Percentiles rank a stretch among this genome's conserved stretches.
Evolutionary conservation across 2,113 vertebrate genomes (phyloP).

Genomic region (Agelaius phoeniceus): DNA sequence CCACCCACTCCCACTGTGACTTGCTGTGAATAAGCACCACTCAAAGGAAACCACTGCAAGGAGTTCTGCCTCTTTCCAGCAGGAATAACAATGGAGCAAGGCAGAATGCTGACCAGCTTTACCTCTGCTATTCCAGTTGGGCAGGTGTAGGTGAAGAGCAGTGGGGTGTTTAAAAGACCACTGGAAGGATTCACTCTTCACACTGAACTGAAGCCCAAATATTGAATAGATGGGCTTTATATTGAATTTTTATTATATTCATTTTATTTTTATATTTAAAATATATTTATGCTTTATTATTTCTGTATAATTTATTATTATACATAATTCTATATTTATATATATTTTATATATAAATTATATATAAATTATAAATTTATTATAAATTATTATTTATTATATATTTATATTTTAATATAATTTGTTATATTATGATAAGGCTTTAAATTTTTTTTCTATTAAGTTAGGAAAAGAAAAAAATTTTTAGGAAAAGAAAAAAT

Average conservation of each 20-base stretch:
- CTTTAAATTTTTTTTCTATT: background rate
- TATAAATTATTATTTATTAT: too few relatives aligned
- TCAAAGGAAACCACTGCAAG: background rate
- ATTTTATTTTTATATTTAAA: too few relatives aligned
- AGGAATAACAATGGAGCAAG: background rate
- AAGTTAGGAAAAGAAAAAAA: background rate
- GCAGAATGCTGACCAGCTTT: background rate
- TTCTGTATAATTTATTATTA: too few relatives aligned
- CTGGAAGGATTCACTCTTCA: background rate
- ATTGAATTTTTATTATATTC: background rate
- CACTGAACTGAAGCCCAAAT: background rate
- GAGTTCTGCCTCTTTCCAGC: conserved; percentile 10
- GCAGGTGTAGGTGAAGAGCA: background rate
- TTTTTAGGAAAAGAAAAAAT: too few relatives aligned
- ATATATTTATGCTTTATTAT: too few relatives aligned
- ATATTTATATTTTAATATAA: too few relatives aligned
- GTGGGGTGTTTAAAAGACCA: background rate
- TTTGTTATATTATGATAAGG: background rate
- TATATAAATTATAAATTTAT: too few relatives aligned
- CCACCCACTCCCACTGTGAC: conserved; percentile 64
- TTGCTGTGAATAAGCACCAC: conserved; percentile 51
- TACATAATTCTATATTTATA: too few relatives aligned
- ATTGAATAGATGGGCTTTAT: background rate
- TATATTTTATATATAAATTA: too few relatives aligned
- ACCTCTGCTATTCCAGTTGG: background rate